Base-by-base conservation (phyloP, 1,140 invertebrate genomes). In the Mactra quadrangularis region DNA sequence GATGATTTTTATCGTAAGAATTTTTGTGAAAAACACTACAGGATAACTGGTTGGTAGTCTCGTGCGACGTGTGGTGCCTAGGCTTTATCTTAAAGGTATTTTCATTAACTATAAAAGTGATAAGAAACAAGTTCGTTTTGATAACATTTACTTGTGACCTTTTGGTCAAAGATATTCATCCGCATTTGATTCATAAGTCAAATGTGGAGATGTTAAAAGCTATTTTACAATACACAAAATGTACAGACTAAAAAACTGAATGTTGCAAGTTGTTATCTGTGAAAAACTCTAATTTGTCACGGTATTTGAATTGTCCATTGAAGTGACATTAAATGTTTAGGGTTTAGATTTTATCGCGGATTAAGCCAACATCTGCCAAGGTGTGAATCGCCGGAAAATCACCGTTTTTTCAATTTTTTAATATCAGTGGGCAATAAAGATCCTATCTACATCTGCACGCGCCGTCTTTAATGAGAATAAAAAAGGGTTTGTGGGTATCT, bases 291-390 rank as follows among this genome's bases (percentile, higher is more conserved):
- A 38, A 76, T 76, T 76, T 76, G 53, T 60, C 41, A 62, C 60
- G 31, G 57, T 35, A 35, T 59, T 60, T 50, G 57, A 76, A 60
- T 76, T 60, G 55, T n/a, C 50, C n/a, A 76, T 76, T 13, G 60
- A 76, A 47, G 7, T 22, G 38, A 47, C 35, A 59, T 76, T 45
- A 59, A 50, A 33, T 25, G 60, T 57, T 66, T 66, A 22, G 35
- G 31, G 55, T 78, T 41, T 66, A 78, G 76, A 78, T 78, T 55
- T 66, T 66, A 66, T 55, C 33, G 19, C 76, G 76, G 76, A 78
- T 78, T 78, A 78, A 45, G 38, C 27, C n/a, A 78, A 55, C 76
- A 78, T 53, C 76, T 78, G 76, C 76, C 25, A 13, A 55, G 76
- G 31, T 59, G 76, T 52, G 41, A 53, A 52, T 68, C 62, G 38